Conservation (phyloP, 2,797 vertebrate genomes). For the Pangasius mekongensis region DNA sequence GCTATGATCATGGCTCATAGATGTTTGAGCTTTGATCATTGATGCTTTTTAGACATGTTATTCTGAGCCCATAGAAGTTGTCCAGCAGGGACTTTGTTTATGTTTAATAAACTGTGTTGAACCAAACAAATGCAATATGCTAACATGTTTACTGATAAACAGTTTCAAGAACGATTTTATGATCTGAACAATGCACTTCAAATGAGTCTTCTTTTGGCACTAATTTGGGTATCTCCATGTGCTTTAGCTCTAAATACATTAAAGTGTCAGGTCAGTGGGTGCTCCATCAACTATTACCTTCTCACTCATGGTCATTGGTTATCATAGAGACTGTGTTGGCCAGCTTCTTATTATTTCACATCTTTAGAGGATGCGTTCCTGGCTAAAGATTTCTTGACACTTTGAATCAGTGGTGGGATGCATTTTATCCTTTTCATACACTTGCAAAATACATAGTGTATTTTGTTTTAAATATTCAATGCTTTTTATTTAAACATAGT, state of each 20-base stretch:
- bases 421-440: constrained; percentile 14
- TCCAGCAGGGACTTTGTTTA: constrained; percentile 16
- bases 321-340: constrained; percentile 57
- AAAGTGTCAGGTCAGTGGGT: constrained; percentile 47
- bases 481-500: constrained; percentile 16
- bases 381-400: constrained; percentile 21
- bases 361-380: constrained; percentile 35
- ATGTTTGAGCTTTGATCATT: constrained; percentile 24
- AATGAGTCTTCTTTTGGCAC: constrained; percentile 34
- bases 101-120: neutral
- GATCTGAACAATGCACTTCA: constrained; percentile 42
- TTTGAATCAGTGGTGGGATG: neutral
- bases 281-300: constrained; percentile 39
- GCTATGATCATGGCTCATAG: neutral
- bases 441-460: neutral
- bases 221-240: constrained; percentile 18
- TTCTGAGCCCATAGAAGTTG: constrained; percentile 15
- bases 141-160: neutral
- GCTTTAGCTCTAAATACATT: constrained; percentile 52
- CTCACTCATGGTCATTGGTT: constrained; percentile 60
- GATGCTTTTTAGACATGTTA: constrained; percentile 33
- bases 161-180: neutral
- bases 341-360: constrained; percentile 52
- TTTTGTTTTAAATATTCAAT: constrained; percentile 6
- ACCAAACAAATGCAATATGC: neutral